Base-by-base conservation (phyloP, 2,888 invertebrate genomes). In the Embidobia sp. region DNA sequence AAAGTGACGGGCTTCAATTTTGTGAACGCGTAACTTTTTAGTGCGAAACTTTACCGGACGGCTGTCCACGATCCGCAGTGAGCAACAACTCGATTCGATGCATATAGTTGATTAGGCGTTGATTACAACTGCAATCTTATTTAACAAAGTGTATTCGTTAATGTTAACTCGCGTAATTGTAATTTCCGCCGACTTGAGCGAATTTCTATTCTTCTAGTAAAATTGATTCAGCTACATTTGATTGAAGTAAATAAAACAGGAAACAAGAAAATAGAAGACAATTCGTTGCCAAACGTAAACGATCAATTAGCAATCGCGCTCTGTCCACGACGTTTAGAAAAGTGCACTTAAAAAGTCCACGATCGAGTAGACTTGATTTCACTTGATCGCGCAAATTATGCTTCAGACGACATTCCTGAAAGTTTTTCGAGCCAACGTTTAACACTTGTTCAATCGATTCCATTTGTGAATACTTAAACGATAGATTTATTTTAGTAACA, bases 211-310 rank as follows among this genome's bases (percentile, higher is more conserved):
- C n/a, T n/a, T n/a, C n/a, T n/a, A n/a, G n/a, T n/a, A n/a, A n/a
- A n/a, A n/a, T n/a, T n/a, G n/a, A n/a, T n/a, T n/a, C n/a, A n/a
- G n/a, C n/a, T n/a, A n/a, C n/a, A n/a, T n/a, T n/a, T n/a, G n/a
- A n/a, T n/a, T n/a, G n/a, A n/a, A n/a, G 10, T 42, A 42, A 42
- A n/a, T 11, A 13, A 13, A 29, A 22, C 3, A 16, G n/a, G 22
- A 22, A n/a, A 7, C 15, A 8, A 22, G 5, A 35, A 27, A 3
- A 66, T 37, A 31, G 33, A 7, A 10, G 27, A 27, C 29, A 33
- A 64, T 66, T 55, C 22, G 64, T 55, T 66, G 73, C 73, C 57
- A 61, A 59, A 70, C 44, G 51, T 44, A 42, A 66, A 59, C 49
- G 42, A 5, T 18, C n/a, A 66, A 49, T 44, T 53, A 48, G 44